Evolutionary conservation across 1,140 invertebrate species (phyloP).

Genomic region (Physella acuta): DNA sequence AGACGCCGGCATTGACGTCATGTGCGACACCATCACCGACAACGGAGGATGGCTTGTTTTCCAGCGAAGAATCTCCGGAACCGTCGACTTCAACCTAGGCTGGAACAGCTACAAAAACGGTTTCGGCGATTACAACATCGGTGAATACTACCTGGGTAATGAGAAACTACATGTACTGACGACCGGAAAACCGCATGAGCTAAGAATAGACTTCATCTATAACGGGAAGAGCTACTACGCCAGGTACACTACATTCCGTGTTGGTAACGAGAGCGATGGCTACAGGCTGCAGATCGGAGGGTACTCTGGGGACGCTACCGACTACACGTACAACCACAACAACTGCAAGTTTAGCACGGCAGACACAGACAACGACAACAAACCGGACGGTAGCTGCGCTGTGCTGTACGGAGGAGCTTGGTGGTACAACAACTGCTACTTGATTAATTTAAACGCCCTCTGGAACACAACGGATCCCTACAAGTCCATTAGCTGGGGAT

Average conservation of each 20-base stretch:
- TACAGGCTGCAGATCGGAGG: background rate
- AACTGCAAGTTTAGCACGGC: background rate
- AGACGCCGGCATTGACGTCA: too few species aligned
- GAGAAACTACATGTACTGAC: background rate
- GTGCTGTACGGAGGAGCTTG: background rate
- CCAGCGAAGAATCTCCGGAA: conserved; percentile 77
- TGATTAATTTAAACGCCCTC: background rate
- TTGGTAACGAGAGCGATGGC: background rate
- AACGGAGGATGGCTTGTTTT: conserved; percentile 53
- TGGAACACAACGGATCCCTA: too few species aligned
- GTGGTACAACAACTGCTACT: background rate
- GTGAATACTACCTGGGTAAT: conserved; percentile 60
- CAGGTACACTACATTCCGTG: background rate
- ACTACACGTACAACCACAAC: background rate
- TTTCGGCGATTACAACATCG: conserved; percentile 82
- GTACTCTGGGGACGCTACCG: background rate
- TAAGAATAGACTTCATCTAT: conserved; percentile 7
- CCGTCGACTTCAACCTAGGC: conserved; percentile 80
- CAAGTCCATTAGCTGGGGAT: too few species aligned
- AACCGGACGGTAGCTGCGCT: background rate
- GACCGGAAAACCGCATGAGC: background rate
- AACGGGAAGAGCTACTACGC: background rate
- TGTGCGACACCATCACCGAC: conserved; percentile 1
- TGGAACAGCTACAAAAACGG: conserved; percentile 93
- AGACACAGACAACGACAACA: conserved; percentile 7